Conservation (phyloP, 2,797 vertebrate genomes). For the Nyctalus aviator region DNA sequence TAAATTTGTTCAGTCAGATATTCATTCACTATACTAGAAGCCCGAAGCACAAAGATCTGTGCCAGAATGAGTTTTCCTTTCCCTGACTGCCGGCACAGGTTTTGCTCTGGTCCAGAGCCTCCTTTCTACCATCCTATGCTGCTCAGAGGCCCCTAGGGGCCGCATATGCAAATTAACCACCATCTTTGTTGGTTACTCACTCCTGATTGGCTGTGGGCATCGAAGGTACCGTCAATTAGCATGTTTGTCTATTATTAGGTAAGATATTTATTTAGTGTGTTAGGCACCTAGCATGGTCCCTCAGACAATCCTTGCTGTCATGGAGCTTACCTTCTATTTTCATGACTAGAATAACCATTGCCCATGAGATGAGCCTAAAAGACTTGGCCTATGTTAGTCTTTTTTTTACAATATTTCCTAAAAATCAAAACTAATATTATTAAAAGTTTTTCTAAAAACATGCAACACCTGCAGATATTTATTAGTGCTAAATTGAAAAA, state of each 20-base stretch:
- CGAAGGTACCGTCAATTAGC: too few relatives aligned
- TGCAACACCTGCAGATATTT: background rate
- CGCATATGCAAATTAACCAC: too few relatives aligned
- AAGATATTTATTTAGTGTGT: background rate
- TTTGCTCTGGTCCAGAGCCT: too few relatives aligned
- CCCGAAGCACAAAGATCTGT: too few relatives aligned
- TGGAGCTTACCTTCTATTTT: background rate
- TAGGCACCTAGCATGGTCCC: background rate
- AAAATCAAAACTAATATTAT: slow-evolving; percentile 6
- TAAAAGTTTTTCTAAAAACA: background rate
- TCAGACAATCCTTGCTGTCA: background rate
- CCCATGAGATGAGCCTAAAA: background rate
- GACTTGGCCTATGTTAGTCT: background rate
- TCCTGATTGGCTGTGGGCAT: too few relatives aligned
- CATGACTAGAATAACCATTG: background rate
- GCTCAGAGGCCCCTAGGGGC: too few relatives aligned
- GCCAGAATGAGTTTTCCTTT: too few relatives aligned
- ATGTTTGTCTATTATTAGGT: too few relatives aligned
- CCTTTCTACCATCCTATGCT: too few relatives aligned
- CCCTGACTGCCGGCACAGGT: too few relatives aligned
- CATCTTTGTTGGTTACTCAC: too few relatives aligned
- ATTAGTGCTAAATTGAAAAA: background rate
- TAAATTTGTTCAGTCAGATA: background rate
- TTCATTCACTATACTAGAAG: background rate
- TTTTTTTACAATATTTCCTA: background rate